Conservation (phyloP, 2,113 vertebrate species). For the Okapia johnstoni region DNA sequence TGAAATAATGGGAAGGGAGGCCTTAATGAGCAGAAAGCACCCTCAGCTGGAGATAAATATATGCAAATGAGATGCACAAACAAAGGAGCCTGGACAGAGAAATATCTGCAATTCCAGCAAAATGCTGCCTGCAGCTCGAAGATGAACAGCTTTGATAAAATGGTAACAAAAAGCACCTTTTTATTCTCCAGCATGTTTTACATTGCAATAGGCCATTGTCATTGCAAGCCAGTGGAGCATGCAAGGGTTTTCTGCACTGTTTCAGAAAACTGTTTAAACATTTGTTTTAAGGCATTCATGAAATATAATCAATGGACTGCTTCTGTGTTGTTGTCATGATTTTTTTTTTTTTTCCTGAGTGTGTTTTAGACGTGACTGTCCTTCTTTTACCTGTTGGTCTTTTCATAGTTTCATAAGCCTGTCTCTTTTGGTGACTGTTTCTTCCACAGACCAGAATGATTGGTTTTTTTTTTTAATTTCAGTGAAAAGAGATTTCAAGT, state of each 20-base stretch:
- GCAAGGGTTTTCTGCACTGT: slow-evolving; percentile 77
- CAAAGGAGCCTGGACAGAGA: slow-evolving; percentile 90
- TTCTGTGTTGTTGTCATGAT: slow-evolving; percentile 48
- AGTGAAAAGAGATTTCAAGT: slow-evolving; percentile 67
- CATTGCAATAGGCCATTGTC: slow-evolving; percentile 87
- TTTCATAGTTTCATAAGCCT: neutral
- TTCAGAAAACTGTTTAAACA: slow-evolving; percentile 84
- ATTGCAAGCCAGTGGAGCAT: slow-evolving; percentile 83
- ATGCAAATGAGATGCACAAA: slow-evolving; percentile 99
- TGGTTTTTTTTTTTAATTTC: neutral
- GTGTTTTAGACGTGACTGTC: slow-evolving; percentile 37
- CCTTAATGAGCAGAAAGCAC: slow-evolving; percentile 95
- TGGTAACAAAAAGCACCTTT: slow-evolving; percentile 93
- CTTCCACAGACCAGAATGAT: neutral
- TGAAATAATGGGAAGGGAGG: slow-evolving; percentile 90
- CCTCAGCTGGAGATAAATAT: slow-evolving; percentile 92
- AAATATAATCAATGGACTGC: slow-evolving; percentile 77
- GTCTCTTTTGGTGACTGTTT: neutral
- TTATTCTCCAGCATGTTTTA: slow-evolving; percentile 86
- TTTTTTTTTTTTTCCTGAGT: slow-evolving; percentile 19
- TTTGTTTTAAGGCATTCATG: slow-evolving; percentile 86
- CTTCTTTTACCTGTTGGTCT: slow-evolving; percentile 79
- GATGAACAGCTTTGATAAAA: slow-evolving; percentile 97
- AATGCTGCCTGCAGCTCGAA: slow-evolving; percentile 90
- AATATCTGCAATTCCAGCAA: slow-evolving; percentile 89